Percentiles rank a stretch among this genome's conserved stretches.
These are phyloP conservation scores for Anneissia japonica DNA, from an alignment of 35 echinoderm and acorn worm genomes.

Conservation along the genomic window DNA sequence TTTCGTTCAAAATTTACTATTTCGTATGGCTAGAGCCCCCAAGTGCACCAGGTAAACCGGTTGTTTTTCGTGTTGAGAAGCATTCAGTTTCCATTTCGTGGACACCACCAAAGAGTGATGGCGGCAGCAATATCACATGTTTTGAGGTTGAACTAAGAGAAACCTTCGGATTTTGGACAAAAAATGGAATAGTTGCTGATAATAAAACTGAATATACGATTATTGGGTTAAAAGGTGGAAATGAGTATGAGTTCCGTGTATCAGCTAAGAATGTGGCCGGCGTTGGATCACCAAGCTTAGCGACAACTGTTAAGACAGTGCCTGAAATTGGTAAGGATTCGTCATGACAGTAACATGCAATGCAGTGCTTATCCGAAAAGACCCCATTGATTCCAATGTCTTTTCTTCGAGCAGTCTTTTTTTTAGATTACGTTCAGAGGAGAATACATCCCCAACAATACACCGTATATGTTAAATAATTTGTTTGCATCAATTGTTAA, in stretches of 20 bases:
- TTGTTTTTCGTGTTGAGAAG: slow-evolving; percentile 33
- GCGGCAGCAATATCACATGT: slow-evolving; percentile 25
- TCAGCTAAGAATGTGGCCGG: slow-evolving; percentile 71
- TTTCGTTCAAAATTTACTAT: too few species aligned
- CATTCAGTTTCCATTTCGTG: slow-evolving; percentile 54
- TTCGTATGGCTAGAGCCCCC: slow-evolving; percentile 41
- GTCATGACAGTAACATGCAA: neutral
- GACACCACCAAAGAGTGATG: slow-evolving; percentile 69
- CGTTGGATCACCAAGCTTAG: slow-evolving; percentile 38
- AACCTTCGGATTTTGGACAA: slow-evolving; percentile 17
- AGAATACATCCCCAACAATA: too few species aligned
- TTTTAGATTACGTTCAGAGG: too few species aligned
- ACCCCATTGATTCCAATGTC: too few species aligned
- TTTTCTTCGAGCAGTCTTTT: too few species aligned
- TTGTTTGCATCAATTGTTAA: too few species aligned
- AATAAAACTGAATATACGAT: slow-evolving; percentile 1
- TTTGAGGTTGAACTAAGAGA: slow-evolving; percentile 36
- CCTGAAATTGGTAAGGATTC: neutral
- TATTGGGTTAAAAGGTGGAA: slow-evolving; percentile 39
- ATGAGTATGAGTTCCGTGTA: slow-evolving; percentile 70
- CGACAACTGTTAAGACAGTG: neutral
- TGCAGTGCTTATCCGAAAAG: too few species aligned
- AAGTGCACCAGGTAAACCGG: slow-evolving; percentile 59
- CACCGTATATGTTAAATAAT: too few species aligned
- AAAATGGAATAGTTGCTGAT: neutral